These are phyloP conservation scores for Nibea albiflora DNA, from an alignment of 2,113 vertebrate species.

Conservation along the genomic window DNA sequence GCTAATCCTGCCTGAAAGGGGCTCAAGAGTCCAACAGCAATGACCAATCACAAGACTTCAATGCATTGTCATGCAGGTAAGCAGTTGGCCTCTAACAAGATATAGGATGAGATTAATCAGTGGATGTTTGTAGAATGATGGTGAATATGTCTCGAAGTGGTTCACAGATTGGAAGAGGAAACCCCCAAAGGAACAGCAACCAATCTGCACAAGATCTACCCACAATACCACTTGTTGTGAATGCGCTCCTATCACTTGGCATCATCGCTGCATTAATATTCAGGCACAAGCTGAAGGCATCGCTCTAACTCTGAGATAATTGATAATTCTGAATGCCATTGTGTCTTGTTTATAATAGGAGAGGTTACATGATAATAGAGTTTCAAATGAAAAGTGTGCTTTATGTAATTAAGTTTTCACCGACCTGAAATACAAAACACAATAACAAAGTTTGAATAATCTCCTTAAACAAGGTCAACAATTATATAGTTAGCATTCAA, in stretches of 20 bases:
- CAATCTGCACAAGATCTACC: slow-evolving; percentile 33
- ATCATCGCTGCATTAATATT: slow-evolving; percentile 26
- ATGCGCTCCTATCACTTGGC: slow-evolving; percentile 23
- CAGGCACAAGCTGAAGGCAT: slow-evolving; percentile 22
- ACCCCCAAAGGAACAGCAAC: slow-evolving; percentile 4
- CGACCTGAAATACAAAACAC: slow-evolving; percentile 17
- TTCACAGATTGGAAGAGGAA: slow-evolving; percentile 5
- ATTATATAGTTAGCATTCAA: slow-evolving; percentile 29
- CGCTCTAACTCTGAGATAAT: slow-evolving; percentile 26
- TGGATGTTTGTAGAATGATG: slow-evolving; percentile 31
- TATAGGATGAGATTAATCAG: neutral
- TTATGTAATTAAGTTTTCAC: neutral
- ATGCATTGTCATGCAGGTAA: neutral
- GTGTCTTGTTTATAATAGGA: slow-evolving; percentile 33
- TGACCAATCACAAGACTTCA: neutral
- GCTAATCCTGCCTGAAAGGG: no score
- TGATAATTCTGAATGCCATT: slow-evolving; percentile 34
- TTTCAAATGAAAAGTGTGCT: slow-evolving; percentile 21
- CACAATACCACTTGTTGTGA: slow-evolving; percentile 25
- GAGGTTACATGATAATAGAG: slow-evolving; percentile 19
- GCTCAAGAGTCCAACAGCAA: no score
- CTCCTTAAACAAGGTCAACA: slow-evolving; percentile 45
- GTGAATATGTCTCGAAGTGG: slow-evolving; percentile 22
- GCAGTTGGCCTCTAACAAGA: slow-evolving; percentile 9
- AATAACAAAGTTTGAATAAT: slow-evolving; percentile 15